phyloP scores from a whole-genome alignment of 2,888 invertebrate genomes.

The Macaria notata region DNA sequence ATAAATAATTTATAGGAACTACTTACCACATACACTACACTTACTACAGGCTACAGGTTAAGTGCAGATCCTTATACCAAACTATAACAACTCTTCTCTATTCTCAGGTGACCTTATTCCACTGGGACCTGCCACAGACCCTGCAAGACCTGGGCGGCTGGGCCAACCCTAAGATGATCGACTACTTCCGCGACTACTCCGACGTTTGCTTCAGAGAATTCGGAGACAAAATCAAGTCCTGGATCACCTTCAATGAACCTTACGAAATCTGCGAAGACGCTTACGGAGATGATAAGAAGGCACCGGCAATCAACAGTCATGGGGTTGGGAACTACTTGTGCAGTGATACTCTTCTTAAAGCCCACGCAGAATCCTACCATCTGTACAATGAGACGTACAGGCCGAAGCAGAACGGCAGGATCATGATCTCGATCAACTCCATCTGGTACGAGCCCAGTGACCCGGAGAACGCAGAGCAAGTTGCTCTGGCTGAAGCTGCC shows the following conservation, averaged over 20 bases:
- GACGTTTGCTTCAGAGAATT: slow-evolving; percentile 79
- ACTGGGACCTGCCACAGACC: slow-evolving; percentile 85
- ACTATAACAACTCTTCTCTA: background rate
- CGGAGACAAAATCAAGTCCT: slow-evolving; percentile 82
- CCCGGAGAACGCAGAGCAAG: slow-evolving; percentile 63
- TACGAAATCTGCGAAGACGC: slow-evolving; percentile 78
- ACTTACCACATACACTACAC: too few species aligned
- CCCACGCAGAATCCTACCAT: slow-evolving; percentile 86
- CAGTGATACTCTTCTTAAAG: slow-evolving; percentile 84
- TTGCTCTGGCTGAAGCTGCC: slow-evolving; percentile 71
- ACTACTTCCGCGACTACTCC: slow-evolving; percentile 82
- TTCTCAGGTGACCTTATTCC: slow-evolving; percentile 83
- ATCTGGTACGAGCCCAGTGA: slow-evolving; percentile 78
- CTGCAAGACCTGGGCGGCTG: slow-evolving; percentile 82
- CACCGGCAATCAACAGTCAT: slow-evolving; percentile 78
- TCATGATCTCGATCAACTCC: slow-evolving; percentile 80
- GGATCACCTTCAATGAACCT: slow-evolving; percentile 88
- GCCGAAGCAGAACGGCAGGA: slow-evolving; percentile 75
- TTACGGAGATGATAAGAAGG: slow-evolving; percentile 77
- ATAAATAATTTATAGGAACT: too few species aligned
- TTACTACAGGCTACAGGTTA: background rate
- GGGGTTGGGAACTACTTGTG: slow-evolving; percentile 85
- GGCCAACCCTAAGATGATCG: slow-evolving; percentile 77
- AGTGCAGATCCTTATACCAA: too few species aligned
- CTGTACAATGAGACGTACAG: slow-evolving; percentile 84